Conservation (phyloP, 1,140 invertebrate species). For the Cecropterus lyciades region DNA sequence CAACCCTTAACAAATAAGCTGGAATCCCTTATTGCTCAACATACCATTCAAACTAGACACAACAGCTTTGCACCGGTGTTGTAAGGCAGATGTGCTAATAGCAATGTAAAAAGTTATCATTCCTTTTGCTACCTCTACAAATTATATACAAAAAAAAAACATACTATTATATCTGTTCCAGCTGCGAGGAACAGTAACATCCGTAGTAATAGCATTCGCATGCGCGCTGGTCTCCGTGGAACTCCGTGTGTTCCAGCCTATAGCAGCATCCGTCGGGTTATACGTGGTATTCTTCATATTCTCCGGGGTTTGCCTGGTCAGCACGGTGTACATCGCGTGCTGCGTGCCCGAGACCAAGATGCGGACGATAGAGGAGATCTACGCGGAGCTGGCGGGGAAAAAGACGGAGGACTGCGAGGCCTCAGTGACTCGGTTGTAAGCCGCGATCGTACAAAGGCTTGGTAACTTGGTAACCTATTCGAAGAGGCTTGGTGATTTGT, state of each 20-base stretch:
- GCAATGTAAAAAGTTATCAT: too few species aligned
- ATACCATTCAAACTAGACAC: too few species aligned
- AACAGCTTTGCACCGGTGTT: too few species aligned
- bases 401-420: constrained; percentile 60
- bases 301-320: constrained; percentile 85
- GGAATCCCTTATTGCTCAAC: too few species aligned
- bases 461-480: too few species aligned
- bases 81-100: too few species aligned
- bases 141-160: too few species aligned
- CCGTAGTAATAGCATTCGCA: constrained; percentile 69
- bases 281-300: constrained; percentile 89
- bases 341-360: constrained; percentile 90
- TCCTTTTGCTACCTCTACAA: too few species aligned
- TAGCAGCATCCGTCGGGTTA: constrained; percentile 84
- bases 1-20: too few species aligned
- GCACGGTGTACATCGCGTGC: constrained; percentile 86
- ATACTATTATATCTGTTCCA: constrained; percentile 54
- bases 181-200: constrained; percentile 74
- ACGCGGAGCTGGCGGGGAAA: constrained; percentile 61
- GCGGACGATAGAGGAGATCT: constrained; percentile 85
- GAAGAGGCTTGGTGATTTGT: too few species aligned
- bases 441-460: too few species aligned
- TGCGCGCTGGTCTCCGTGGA: constrained; percentile 65
- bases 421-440: constrained; percentile 61
- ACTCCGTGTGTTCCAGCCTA: constrained; percentile 64